Conservation (phyloP, 1,140 invertebrate species). For the Platorchestia sp. region DNA sequence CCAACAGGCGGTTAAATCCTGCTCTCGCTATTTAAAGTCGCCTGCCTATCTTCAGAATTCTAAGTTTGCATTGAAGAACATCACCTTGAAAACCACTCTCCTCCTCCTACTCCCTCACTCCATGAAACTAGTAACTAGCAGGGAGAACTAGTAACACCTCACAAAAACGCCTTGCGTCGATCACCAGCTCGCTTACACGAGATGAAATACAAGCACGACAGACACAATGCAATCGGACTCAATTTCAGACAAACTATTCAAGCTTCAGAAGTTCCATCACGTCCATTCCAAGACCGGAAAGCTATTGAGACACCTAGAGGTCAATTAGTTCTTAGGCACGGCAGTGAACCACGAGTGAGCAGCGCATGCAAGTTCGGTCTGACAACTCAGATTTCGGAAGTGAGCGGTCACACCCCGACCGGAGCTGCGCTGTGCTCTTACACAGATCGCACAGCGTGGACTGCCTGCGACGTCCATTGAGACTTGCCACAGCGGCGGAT, state of each 20-base stretch:
- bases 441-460: background rate
- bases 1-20: too few relatives aligned
- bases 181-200: background rate
- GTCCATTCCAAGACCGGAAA: background rate
- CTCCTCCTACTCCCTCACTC: too few relatives aligned
- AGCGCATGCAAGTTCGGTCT: background rate
- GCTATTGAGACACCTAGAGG: background rate
- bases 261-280: too few relatives aligned
- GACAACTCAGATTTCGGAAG: background rate
- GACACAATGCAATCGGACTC: background rate
- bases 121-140: background rate
- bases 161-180: background rate
- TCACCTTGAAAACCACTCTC: too few relatives aligned
- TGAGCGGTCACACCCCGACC: background rate
- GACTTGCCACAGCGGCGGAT: conserved; percentile 15
- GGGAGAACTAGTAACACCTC: background rate
- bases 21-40: too few relatives aligned
- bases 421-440: background rate
- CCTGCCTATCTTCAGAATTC: too few relatives aligned
- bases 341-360: background rate
- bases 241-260: background rate
- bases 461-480: conserved; percentile 12
- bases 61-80: too few relatives aligned
- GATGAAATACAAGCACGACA: background rate
- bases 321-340: background rate